Evolutionary conservation across 2,797 vertebrate species (phyloP).

Genomic region (Loris lydekkerianus): DNA sequence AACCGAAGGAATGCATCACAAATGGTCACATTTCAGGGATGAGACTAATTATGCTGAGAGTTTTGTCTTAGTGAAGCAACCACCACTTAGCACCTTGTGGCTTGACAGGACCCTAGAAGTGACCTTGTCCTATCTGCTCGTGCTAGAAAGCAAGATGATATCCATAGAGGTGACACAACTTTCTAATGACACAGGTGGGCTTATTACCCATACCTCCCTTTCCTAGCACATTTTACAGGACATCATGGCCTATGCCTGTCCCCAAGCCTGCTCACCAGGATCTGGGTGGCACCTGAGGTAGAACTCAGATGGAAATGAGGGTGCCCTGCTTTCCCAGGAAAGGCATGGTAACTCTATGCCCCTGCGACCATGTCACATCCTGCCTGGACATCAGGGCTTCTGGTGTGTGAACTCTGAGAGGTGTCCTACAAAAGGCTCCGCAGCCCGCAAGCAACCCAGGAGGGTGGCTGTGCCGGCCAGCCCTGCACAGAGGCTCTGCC

Average conservation of each 20-base stretch:
- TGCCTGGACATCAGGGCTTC: background rate
- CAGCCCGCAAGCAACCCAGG: background rate
- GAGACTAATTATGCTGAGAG: background rate
- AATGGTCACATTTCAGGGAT: background rate
- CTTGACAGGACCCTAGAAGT: background rate
- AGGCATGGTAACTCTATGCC: background rate
- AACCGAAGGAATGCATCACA: background rate
- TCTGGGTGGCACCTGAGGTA: background rate
- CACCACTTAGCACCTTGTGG: background rate
- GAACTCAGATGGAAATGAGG: background rate
- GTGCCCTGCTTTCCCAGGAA: background rate
- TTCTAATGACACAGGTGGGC: background rate
- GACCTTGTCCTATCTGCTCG: background rate
- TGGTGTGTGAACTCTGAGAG: background rate
- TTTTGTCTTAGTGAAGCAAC: background rate
- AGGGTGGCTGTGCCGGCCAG: background rate
- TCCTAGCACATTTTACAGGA: no score
- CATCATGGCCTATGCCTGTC: rapidly evolving
- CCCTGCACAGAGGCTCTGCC: background rate
- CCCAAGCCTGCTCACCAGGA: background rate
- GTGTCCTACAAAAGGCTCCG: background rate
- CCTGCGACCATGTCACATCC: background rate
- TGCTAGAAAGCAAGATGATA: background rate
- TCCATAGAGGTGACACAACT: background rate
- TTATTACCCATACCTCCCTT: background rate